phyloP scores from a whole-genome alignment of 2,113 vertebrate genomes.

The Xenopus tropicalis region DNA sequence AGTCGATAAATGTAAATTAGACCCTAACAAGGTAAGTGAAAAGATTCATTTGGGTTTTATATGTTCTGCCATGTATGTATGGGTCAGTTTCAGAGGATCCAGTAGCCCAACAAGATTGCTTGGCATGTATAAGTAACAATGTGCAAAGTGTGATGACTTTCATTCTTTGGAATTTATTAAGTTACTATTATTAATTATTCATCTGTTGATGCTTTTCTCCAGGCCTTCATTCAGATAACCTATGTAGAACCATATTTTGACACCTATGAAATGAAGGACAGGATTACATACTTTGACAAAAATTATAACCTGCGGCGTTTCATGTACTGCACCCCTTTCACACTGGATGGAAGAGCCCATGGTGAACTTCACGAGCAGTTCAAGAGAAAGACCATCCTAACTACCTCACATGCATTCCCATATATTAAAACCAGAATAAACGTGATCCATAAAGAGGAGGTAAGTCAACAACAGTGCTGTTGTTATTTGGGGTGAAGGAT shows the following conservation, averaged over 20 bases:
- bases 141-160: too few relatives aligned
- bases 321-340: slow-evolving; percentile 98
- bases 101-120: too few relatives aligned
- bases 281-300: slow-evolving; percentile 97
- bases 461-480: slow-evolving; percentile 49
- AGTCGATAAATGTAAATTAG: slow-evolving; percentile 96
- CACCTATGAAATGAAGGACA: slow-evolving; percentile 98
- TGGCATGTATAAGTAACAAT: too few relatives aligned
- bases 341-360: slow-evolving; percentile 90
- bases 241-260: slow-evolving; percentile 97
- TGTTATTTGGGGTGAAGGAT: not conserved
- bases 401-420: slow-evolving; percentile 94
- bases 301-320: slow-evolving; percentile 97
- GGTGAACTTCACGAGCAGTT: slow-evolving; percentile 95
- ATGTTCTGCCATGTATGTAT: not conserved
- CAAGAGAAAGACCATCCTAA: slow-evolving; percentile 96
- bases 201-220: not conserved
- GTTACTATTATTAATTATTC: too few relatives aligned
- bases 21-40: slow-evolving; percentile 86
- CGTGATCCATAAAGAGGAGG: slow-evolving; percentile 97
- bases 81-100: too few relatives aligned
- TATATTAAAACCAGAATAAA: slow-evolving; percentile 99
- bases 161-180: too few relatives aligned
- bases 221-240: slow-evolving; percentile 97
- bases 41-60: not conserved